Evolutionary conservation across 2,888 invertebrate genomes (phyloP), one percentile per base, ranked within the genome.

Genomic region (Drosophila anceps): DNA sequence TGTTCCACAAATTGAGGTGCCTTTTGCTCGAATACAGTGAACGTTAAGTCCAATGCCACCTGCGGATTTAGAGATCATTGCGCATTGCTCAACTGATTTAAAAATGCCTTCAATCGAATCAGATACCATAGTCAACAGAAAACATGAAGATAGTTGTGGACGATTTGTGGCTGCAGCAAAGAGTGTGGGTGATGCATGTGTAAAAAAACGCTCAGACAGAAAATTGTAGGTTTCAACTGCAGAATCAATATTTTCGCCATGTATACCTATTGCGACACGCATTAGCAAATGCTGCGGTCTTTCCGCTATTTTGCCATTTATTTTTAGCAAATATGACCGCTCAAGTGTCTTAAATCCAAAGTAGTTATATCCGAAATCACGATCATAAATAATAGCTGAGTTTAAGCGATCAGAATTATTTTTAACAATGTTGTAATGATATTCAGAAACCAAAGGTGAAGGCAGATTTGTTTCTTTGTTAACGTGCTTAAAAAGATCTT

Each of bases 331-430:
- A 93, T 99, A 99, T 0, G 99, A 98, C 51, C 98, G 95, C 91
- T 99, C 99, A 62, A 99, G 93, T 0, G 99, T 99, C 94, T 99
- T 99, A 91, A 99, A 99, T n/a, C 99, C 99, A 94, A 99, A 99
- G 92, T 98, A 99, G 91, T 98, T 98, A 93, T 99, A 99, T 69
- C 95, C 96, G 93, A 98, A 99, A 93, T 99, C 99, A 83, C 99
- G 95, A 91, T 99, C 98, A 93, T 99, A 98, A 44, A 99, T 97
- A 84, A 99, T 98, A 24, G 98, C 96, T 0, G 98, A 98, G 93
- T 99, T 98, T 57, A 99, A 93, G 73, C 95, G 94, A 88, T 98
- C 97, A n/a, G 98, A 96, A 93, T 99, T 95, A 68, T 96, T 95
- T 94, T 96, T 95, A 13, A 99, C 95, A 54, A 98, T 95, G 37